phyloP scores from a whole-genome alignment of 1,140 invertebrate species.

The Drosophila funebris region DNA sequence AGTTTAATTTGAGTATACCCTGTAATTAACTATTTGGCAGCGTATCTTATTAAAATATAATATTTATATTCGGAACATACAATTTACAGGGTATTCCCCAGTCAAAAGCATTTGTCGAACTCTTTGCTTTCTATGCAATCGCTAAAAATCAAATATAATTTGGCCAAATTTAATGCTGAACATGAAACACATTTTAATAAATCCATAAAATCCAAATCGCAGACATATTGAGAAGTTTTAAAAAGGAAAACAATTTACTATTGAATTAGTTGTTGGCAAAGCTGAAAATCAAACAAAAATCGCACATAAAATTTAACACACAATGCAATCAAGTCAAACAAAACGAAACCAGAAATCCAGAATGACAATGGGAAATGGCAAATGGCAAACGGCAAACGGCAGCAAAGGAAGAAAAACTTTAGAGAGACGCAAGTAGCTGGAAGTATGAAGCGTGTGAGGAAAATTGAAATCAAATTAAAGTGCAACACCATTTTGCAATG shows the following conservation, averaged over 20 bases:
- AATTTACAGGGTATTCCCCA: no score
- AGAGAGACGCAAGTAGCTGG: background rate
- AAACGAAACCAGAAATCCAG: slow-evolving; percentile 32
- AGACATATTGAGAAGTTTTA: background rate
- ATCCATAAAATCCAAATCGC: background rate
- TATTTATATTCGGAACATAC: no score
- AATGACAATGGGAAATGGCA: slow-evolving; percentile 39
- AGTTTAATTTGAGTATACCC: no score
- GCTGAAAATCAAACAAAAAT: slow-evolving; percentile 41
- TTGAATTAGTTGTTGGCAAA: slow-evolving; percentile 34
- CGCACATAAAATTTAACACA: slow-evolving; percentile 32
- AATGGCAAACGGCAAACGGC: slow-evolving; percentile 29
- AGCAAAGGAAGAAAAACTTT: background rate
- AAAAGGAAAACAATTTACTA: slow-evolving; percentile 1
- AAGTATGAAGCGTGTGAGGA: background rate
- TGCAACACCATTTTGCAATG: slow-evolving; percentile 42
- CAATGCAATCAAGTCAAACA: slow-evolving; percentile 46
- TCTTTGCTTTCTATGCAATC: background rate
- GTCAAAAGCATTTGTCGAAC: no score
- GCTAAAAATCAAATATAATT: background rate
- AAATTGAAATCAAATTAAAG: slow-evolving; percentile 64
- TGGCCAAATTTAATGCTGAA: background rate
- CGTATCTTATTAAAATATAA: no score
- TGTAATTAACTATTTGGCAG: no score
- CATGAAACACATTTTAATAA: background rate